A percentile compares a stretch with the other conserved stretches of the same genome.
phyloP scores from a whole-genome alignment of 2,888 invertebrate genomes.

The Cheilosia urbana region DNA sequence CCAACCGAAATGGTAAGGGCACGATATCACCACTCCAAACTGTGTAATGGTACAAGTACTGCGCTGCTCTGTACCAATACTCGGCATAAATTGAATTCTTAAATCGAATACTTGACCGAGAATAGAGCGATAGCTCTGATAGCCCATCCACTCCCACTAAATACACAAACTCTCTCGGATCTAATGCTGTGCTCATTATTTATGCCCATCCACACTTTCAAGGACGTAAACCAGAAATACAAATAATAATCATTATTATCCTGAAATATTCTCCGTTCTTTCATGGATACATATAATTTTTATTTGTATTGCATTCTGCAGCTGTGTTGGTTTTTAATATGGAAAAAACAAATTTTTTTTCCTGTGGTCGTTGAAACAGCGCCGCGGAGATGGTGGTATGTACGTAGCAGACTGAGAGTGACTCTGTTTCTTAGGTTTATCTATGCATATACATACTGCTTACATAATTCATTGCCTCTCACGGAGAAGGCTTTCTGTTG shows the following conservation, averaged over 20 bases:
- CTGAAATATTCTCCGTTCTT: slow-evolving; percentile 51
- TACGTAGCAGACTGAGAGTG: slow-evolving; percentile 22
- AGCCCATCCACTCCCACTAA: neutral
- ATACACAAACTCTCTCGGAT: neutral
- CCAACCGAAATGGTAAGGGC: neutral
- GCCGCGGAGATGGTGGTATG: neutral
- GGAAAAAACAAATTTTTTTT: neutral
- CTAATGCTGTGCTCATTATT: slow-evolving; percentile 42
- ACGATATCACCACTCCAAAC: slow-evolving; percentile 1
- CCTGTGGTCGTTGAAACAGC: slow-evolving; percentile 21
- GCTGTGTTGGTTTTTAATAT: slow-evolving; percentile 5
- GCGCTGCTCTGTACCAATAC: slow-evolving; percentile 10
- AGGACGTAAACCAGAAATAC: slow-evolving; percentile 64
- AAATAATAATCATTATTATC: slow-evolving; percentile 71
- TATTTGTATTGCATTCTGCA: slow-evolving; percentile 1
- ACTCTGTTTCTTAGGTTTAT: slow-evolving; percentile 21
- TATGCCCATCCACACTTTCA: slow-evolving; percentile 63
- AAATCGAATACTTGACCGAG: slow-evolving; percentile 45
- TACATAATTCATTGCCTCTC: slow-evolving; percentile 33
- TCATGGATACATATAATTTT: neutral
- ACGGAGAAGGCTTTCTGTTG: slow-evolving; percentile 2
- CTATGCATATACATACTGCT: slow-evolving; percentile 22
- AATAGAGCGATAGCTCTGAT: slow-evolving; percentile 7
- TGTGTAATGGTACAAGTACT: neutral
- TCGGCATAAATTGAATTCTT: slow-evolving; percentile 35